These are phyloP conservation scores for Pandion haliaetus DNA, from an alignment of 2,113 vertebrate genomes.

Conservation along the genomic window DNA sequence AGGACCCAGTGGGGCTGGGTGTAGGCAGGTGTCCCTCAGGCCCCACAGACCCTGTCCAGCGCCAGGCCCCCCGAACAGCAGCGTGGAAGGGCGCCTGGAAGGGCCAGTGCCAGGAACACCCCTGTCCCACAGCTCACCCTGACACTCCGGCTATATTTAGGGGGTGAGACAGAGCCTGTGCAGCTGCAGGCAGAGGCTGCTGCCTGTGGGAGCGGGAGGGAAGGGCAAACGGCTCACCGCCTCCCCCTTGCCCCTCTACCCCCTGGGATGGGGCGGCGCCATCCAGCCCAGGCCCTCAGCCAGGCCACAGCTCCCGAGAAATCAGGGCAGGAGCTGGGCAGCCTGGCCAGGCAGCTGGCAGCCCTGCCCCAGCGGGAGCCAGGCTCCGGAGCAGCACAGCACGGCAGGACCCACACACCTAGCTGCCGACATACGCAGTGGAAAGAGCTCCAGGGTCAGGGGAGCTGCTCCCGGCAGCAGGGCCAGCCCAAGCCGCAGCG, in stretches of 20 bases:
- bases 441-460: not conserved
- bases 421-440: not conserved
- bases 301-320: not conserved
- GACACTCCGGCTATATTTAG: conserved; percentile 32
- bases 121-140: not conserved
- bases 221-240: rapidly evolving
- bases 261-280: not conserved
- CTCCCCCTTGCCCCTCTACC: not conserved
- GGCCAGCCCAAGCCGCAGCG: too few relatives aligned
- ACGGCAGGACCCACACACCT: rapidly evolving
- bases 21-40: not conserved
- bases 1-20: not conserved
- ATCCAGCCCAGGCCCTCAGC: not conserved
- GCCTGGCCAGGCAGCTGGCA: not conserved
- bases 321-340: not conserved
- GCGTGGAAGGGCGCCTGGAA: not conserved
- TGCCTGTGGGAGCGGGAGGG: not conserved
- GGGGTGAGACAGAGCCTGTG: not conserved
- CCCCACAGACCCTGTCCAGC: not conserved
- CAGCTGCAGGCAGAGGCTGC: not conserved
- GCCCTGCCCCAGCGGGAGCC: not conserved
- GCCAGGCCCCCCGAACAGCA: not conserved
- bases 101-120: not conserved
- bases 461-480: not conserved
- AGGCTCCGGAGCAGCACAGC: not conserved